These are phyloP conservation scores for Barnardius zonarius DNA, from an alignment of 2,113 vertebrate species.

Conservation along the genomic window DNA sequence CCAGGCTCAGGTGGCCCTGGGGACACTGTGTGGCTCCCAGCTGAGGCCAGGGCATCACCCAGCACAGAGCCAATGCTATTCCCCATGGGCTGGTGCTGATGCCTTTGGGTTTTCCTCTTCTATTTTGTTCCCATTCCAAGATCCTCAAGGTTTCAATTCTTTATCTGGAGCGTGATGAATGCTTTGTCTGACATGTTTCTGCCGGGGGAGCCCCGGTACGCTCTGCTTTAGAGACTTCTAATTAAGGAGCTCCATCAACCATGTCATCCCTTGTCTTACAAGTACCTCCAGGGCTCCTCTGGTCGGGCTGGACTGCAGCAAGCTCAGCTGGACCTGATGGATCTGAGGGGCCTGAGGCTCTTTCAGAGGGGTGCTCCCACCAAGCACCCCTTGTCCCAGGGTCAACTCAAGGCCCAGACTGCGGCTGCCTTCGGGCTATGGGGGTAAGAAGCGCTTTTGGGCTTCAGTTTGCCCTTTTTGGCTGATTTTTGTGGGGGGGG, in stretches of 20 bases:
- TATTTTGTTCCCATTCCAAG: background rate
- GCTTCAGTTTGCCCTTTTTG: background rate
- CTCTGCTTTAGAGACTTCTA: constrained; percentile 23
- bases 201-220: background rate
- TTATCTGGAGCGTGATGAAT: constrained; percentile 66
- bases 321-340: background rate
- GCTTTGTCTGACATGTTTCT: background rate
- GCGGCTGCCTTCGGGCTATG: background rate
- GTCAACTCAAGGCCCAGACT: background rate
- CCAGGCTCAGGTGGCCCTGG: background rate
- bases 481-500: rapidly evolving
- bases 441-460: background rate
- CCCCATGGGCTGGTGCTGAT: background rate
- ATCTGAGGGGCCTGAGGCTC: background rate
- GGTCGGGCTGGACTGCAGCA: rapidly evolving
- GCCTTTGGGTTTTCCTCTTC: background rate
- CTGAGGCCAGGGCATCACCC: background rate
- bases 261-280: constrained; percentile 57
- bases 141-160: constrained; percentile 62
- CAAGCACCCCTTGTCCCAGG: background rate
- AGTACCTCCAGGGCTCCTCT: background rate
- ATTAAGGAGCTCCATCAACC: constrained; percentile 46
- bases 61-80: background rate
- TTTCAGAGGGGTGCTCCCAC: background rate
- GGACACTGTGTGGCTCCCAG: background rate